Base-by-base conservation (phyloP, 2,113 vertebrate genomes). In the Electrona antarctica region DNA sequence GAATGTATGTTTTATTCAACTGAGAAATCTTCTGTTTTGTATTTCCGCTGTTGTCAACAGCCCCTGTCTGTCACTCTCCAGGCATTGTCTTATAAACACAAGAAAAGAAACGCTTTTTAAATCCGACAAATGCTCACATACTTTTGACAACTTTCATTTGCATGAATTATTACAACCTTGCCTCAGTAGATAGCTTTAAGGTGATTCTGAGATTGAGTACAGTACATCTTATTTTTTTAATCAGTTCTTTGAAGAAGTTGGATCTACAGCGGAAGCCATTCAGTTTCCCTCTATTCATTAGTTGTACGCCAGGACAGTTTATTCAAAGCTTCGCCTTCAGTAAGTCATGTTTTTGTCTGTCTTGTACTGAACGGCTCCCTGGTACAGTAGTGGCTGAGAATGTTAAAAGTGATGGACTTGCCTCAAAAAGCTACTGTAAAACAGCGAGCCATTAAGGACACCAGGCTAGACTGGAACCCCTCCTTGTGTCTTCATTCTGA, bases 1-100 rank as follows among this genome's bases (percentile, higher is more conserved):
- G 64, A 81, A 78, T 74, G 68, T 75, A 82, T 87, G 69, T 83
- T 79, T 90, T 86, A 85, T 86, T 86, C 69, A 87, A 83, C 68
- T 74, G 33, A 78, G 69, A 78, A 68, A 69, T 60, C 71, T 60
- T 81, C 82, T 51, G 67, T 77, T 76, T 83, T 77, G 51, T 71
- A 63, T 64, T 69, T 60, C 65, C 61, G 62, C 69, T 73, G 48
- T 69, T 73, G 79, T 76, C 66, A 78, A 67, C 55, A 63, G 28
- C 29, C 12, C 1, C 54, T 41, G 8, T 48, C 15, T 73, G 54
- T 71, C 69, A 14, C 70, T 72, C 70, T 72, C 45, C 28, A 33
- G 3, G 3, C 67, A 60, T 67, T 52, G 29, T 41, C 14, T 71
- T 62, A 47, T 71, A 56, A 56, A 62, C 29, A 52, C 13, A 13